Evolutionary conservation across 2,888 invertebrate species (phyloP), one percentile per base, ranked within the genome.

Genomic region (Polyommatus icarus): DNA sequence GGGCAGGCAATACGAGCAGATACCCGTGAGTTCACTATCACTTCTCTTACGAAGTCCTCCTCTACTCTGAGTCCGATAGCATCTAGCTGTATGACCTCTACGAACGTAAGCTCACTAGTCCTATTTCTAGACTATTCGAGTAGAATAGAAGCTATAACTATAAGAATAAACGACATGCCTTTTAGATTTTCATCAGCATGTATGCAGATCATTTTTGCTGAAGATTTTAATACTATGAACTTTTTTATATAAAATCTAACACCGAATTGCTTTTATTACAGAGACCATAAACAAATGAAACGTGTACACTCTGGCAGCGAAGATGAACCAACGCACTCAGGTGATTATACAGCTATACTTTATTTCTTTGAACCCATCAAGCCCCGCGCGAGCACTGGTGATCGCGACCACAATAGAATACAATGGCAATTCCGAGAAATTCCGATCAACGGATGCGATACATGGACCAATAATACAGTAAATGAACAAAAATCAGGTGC

Each of bases 251-350:
- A 46, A 20, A 40, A 59, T 0, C 3, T 32, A 40, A 77, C n/a
- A 57, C 10, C 40, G 3, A 20, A 29, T 12, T 59, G 0, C 50
- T 80, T 79, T 81, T 77, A 46, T 82, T 79, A 81, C 94, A 98
- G 98, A 92, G 98, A 98, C 84, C 97, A 97, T 90, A 97, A 97
- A 86, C 96, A 96, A 91, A 95, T 97, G 94, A 97, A 97, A 92
- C 95, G 97, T 83, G 95, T 95, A 82, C 96, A 96, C 84, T 96
- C 96, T 81, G 96, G 96, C 75, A 96, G 96, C 82, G 97, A 97
- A 88, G 97, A 97, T 81, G 97, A 97, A 83, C 96, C 96, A 54
- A 95, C 95, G 18, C 96, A 97, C 92, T 97, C 97, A 90, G 97
- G 97, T 97, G 92, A 90, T 40, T 8, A 40, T 24, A 32, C 8